These are phyloP conservation scores for Drosophila macrospina DNA, from an alignment of 2,888 invertebrate genomes.

Conservation along the genomic window DNA sequence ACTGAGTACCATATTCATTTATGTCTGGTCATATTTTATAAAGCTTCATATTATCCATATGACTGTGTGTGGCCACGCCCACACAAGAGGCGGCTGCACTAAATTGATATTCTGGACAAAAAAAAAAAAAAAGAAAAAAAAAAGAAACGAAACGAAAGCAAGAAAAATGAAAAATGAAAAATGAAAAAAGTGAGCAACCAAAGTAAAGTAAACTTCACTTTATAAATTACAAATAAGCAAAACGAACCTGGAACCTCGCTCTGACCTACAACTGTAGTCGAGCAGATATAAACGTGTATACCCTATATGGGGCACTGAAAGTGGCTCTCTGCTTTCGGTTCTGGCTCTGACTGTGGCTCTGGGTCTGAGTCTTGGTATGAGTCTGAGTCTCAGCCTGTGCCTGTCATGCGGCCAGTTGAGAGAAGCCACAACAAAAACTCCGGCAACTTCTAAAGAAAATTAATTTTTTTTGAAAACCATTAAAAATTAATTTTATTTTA, in stretches of 20 bases:
- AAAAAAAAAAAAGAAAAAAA: background rate
- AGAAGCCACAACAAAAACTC: constrained; percentile 64
- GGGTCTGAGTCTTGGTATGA: background rate
- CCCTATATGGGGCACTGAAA: constrained; percentile 9
- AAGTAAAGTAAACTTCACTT: constrained; percentile 70
- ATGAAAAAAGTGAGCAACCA: constrained; percentile 26
- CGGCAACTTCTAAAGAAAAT: constrained; percentile 70
- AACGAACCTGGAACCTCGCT: constrained; percentile 30
- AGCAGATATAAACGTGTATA: constrained; percentile 17
- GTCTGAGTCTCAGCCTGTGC: constrained; percentile 10
- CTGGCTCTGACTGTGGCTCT: background rate
- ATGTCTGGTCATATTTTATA: constrained; percentile 56
- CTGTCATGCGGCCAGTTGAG: constrained; percentile 50
- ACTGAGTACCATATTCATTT: constrained; percentile 34
- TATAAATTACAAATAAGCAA: constrained; percentile 80
- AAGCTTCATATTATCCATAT: constrained; percentile 50
- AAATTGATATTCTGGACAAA: constrained; percentile 63
- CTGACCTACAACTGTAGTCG: constrained; percentile 37
- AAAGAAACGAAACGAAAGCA: constrained; percentile 13
- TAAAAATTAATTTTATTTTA: constrained; percentile 81
- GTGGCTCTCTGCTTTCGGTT: constrained; percentile 12
- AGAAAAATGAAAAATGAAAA: constrained; percentile 2
- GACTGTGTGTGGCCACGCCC: constrained; percentile 24
- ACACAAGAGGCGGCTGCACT: constrained; percentile 37
- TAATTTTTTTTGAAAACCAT: constrained; percentile 80